A percentile compares a stretch with the other conserved stretches of the same genome.
Evolutionary conservation across 2,888 invertebrate species (phyloP).

Genomic region (Eudemis profundana): DNA sequence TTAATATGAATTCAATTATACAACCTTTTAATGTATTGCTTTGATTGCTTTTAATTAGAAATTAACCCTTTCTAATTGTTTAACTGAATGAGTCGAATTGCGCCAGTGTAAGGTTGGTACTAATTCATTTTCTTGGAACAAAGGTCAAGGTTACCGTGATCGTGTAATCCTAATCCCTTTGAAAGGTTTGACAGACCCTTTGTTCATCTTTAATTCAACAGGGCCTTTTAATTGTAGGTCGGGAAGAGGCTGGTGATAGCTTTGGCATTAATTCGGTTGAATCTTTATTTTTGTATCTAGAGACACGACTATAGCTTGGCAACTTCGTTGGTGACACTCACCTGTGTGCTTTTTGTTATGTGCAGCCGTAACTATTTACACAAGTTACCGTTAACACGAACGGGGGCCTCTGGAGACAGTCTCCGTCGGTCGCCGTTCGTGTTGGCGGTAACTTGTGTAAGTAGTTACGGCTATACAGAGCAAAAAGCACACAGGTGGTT

Average conservation of each 20-base stretch:
- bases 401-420: no score
- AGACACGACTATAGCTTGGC: background rate
- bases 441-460: no score
- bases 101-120: background rate
- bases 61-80: slow-evolving; percentile 19
- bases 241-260: slow-evolving; percentile 2
- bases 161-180: slow-evolving; percentile 11
- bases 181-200: slow-evolving; percentile 22
- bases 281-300: background rate
- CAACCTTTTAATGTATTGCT: no score
- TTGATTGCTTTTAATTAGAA: background rate
- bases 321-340: no score
- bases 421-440: no score
- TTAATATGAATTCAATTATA: no score
- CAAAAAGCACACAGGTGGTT: no score
- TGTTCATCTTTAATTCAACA: slow-evolving; percentile 27
- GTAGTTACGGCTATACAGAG: no score
- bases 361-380: no score
- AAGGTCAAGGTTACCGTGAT: slow-evolving; percentile 16
- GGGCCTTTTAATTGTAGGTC: slow-evolving; percentile 25
- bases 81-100: no score
- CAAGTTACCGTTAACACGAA: no score
- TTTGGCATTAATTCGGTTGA: slow-evolving; percentile 8
- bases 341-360: no score
- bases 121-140: slow-evolving; percentile 8